A percentile compares a stretch with the other conserved stretches of the same genome.
Evolutionary conservation across 2,113 vertebrate species (phyloP).

Genomic region (Probosciger aterrimus): DNA sequence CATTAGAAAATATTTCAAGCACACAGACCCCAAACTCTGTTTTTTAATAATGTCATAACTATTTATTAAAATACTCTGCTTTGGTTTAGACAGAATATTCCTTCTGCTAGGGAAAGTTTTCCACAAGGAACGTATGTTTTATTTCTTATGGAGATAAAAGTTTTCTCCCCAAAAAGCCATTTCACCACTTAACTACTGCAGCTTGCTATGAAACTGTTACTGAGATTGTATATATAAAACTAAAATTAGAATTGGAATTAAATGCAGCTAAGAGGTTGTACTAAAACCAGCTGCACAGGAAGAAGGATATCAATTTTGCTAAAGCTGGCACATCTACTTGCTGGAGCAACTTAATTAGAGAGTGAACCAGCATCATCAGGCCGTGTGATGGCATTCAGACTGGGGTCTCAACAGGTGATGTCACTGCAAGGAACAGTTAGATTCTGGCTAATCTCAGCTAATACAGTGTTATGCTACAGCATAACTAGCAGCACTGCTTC

Average conservation of each 20-base stretch:
- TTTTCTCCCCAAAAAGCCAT: neutral
- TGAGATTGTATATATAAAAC: neutral
- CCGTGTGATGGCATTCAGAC: neutral
- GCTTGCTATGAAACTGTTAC: neutral
- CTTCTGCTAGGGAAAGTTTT: neutral
- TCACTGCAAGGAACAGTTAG: neutral
- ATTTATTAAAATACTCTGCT: neutral
- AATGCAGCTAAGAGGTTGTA: neutral
- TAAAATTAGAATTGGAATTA: neutral
- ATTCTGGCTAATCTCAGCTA: neutral
- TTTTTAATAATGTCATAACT: neutral
- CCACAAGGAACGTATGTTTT: neutral
- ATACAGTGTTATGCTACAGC: neutral
- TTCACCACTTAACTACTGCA: neutral
- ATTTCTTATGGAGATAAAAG: neutral
- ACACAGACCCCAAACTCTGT: neutral
- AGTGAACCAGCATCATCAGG: neutral
- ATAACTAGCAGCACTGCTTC: neutral
- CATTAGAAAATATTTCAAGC: neutral
- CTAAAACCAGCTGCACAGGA: neutral
- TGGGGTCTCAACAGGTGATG: neutral
- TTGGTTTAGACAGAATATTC: neutral
- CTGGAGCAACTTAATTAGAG: neutral
- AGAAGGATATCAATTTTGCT: neutral
- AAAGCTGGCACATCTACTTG: neutral